Evolutionary conservation across 2,797 vertebrate species (phyloP).

Genomic region (Pterois miles): DNA sequence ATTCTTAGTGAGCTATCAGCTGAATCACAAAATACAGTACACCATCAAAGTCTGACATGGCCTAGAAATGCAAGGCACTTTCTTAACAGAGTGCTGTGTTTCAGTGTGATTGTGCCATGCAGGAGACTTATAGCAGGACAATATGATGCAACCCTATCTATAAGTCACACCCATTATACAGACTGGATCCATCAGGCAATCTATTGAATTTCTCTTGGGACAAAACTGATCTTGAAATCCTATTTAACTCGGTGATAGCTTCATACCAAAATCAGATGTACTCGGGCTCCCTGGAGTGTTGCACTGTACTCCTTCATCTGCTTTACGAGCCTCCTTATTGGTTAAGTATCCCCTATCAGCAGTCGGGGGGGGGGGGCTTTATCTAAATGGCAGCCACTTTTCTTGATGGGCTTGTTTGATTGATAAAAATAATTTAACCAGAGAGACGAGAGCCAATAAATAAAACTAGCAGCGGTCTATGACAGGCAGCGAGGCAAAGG

Average conservation of each 20-base stretch:
- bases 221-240: constrained; percentile 38
- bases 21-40: constrained; percentile 13
- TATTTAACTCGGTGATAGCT: constrained; percentile 43
- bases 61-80: constrained; percentile 26
- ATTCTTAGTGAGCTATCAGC: constrained; percentile 35
- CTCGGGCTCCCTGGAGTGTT: constrained; percentile 27
- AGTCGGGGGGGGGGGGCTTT: not conserved
- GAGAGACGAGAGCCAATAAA: constrained; percentile 57
- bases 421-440: constrained; percentile 67
- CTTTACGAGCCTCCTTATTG: constrained; percentile 37
- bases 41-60: constrained; percentile 37
- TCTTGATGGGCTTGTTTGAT: constrained; percentile 66
- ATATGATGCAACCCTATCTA: constrained; percentile 17
- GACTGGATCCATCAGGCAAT: constrained; percentile 44
- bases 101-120: not conserved
- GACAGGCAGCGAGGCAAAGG: constrained; percentile 24
- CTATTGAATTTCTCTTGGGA: constrained; percentile 49
- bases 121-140: not conserved
- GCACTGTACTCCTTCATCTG: constrained; percentile 39
- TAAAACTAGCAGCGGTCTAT: constrained; percentile 41
- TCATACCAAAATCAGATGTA: constrained; percentile 49
- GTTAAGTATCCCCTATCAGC: constrained; percentile 27
- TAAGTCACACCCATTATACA: constrained; percentile 31
- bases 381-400: constrained; percentile 61
- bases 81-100: constrained; percentile 9